A percentile compares a stretch with the other conserved stretches of the same genome.
Evolutionary conservation across 2,113 vertebrate genomes (phyloP).

Genomic region (Esox niger): DNA sequence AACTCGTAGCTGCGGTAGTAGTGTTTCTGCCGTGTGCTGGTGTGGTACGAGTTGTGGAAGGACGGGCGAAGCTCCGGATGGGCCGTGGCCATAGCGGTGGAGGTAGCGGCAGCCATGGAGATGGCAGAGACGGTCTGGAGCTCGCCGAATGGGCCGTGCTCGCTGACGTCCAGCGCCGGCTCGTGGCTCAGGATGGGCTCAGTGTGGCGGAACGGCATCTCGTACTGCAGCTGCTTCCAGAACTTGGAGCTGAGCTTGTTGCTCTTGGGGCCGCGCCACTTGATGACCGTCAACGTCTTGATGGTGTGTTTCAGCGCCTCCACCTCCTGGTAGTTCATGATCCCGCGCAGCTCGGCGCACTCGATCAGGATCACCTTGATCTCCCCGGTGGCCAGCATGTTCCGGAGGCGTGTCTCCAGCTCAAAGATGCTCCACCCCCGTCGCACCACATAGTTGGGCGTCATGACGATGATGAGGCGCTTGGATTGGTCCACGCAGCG

Average conservation of each 20-base stretch:
- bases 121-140: constrained; percentile 97
- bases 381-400: constrained; percentile 94
- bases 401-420: constrained; percentile 96
- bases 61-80: constrained; percentile 96
- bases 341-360: constrained; percentile 93
- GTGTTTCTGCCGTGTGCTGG: constrained; percentile 99
- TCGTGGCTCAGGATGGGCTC: constrained; percentile 91
- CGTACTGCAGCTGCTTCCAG: constrained; percentile 99
- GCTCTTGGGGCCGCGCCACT: constrained; percentile 95
- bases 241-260: constrained; percentile 98
- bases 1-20: constrained; percentile 98
- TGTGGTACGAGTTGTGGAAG: constrained; percentile 97
- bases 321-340: constrained; percentile 99
- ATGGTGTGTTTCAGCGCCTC: constrained; percentile 97
- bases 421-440: constrained; percentile 99
- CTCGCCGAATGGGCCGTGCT: constrained; percentile 96
- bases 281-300: constrained; percentile 96
- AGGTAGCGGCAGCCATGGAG: constrained; percentile 96
- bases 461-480: constrained; percentile 97
- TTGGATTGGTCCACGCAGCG: constrained; percentile 99
- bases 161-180: constrained; percentile 93
- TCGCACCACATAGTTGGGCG: constrained; percentile 94
- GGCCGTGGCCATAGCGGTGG: constrained; percentile 95
- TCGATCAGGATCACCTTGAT: constrained; percentile 98
- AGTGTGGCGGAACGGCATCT: constrained; percentile 97